phyloP scores from a whole-genome alignment of 2,113 vertebrate species.

The Chrysemys picta region DNA sequence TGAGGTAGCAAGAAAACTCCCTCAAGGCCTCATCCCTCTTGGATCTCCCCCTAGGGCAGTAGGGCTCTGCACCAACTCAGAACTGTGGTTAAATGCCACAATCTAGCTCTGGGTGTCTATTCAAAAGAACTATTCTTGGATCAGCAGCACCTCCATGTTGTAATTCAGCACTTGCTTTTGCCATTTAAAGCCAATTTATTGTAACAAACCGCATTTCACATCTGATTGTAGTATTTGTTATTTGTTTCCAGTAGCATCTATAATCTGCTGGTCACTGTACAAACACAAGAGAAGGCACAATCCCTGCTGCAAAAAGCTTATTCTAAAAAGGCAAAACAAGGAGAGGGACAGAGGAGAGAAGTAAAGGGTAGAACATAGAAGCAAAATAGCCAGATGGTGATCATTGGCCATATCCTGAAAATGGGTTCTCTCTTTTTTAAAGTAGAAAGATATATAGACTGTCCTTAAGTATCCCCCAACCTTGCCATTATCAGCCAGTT shows the following conservation, averaged over 20 bases:
- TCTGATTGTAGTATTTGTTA: neutral
- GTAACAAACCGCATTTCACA: neutral
- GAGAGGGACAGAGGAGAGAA: neutral
- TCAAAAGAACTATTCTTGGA: neutral
- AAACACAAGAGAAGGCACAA: neutral
- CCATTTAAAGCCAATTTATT: neutral
- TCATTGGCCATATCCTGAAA: neutral
- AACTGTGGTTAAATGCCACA: neutral
- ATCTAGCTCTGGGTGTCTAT: neutral
- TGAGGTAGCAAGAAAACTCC: neutral
- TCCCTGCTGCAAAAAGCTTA: neutral
- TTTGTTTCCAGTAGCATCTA: neutral
- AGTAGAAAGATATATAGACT: neutral
- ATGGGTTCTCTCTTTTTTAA: neutral
- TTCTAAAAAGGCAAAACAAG: neutral
- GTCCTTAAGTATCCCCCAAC: neutral
- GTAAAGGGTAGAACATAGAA: neutral
- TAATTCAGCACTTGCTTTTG: neutral
- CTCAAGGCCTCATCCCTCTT: neutral
- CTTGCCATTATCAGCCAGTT: neutral
- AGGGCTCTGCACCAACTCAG: neutral
- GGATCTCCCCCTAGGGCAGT: neutral
- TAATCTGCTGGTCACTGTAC: neutral
- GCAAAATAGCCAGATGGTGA: neutral
- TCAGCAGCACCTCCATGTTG: neutral